A percentile compares a stretch with the other conserved stretches of the same genome.
These are phyloP conservation scores for Bombus cullumanus DNA, from an alignment of 1,140 invertebrate genomes.

Conservation along the genomic window DNA sequence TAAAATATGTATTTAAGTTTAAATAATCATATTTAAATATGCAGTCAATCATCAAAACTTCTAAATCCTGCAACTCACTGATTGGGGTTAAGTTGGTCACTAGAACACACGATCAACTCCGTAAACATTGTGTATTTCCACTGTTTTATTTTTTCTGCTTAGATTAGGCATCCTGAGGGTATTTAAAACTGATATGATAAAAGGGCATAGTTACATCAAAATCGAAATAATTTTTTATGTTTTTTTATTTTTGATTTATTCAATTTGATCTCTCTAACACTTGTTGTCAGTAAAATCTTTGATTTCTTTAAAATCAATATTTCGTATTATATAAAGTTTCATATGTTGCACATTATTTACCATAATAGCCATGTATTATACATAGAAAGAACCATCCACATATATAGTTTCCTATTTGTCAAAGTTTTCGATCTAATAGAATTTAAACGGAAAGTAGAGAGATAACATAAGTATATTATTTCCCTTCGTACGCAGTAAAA, in stretches of 20 bases:
- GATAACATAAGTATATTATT: not conserved
- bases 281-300: not conserved
- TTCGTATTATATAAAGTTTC: not conserved
- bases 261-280: no score
- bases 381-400: not conserved
- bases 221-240: not conserved
- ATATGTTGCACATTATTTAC: not conserved
- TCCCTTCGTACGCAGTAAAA: not conserved
- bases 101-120: no score
- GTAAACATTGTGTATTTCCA: no score
- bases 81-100: no score
- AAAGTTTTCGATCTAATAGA: not conserved
- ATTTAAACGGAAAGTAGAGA: not conserved
- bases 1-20: no score
- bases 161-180: not conserved
- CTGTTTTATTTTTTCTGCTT: not conserved
- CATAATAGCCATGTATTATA: not conserved
- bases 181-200: not conserved
- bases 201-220: no score
- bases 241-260: not conserved
- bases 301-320: not conserved
- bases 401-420: not conserved
- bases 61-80: no score
- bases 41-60: no score
- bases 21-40: not conserved